Conservation (phyloP, 1,140 invertebrate species). For the Protaetia brevitarsis region DNA sequence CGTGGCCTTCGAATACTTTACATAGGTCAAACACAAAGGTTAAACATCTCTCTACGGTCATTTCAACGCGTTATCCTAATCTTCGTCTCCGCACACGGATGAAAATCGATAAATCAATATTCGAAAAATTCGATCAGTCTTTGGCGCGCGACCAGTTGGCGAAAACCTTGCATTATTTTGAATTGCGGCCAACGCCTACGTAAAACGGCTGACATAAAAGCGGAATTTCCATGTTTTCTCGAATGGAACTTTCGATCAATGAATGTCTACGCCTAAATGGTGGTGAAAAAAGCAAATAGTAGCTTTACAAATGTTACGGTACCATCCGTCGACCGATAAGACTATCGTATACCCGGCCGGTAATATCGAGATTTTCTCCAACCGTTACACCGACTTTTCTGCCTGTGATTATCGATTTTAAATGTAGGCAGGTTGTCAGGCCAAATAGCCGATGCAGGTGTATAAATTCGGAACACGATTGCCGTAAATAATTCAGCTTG, state of each 20-base stretch:
- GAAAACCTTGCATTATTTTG: not conserved
- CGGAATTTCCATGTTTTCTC: conserved; percentile 7
- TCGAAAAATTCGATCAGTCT: not conserved
- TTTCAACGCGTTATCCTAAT: not conserved
- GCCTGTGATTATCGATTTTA: conserved; percentile 3
- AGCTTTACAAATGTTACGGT: not conserved
- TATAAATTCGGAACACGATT: not conserved
- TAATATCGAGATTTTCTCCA: not conserved
- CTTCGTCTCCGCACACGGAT: not conserved
- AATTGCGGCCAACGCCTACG: conserved; percentile 5
- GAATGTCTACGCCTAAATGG: not conserved
- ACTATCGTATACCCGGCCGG: not conserved
- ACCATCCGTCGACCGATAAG: not conserved
- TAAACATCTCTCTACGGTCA: not conserved
- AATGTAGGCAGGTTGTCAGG: not conserved
- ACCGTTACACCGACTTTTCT: not conserved
- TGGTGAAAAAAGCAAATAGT: not conserved
- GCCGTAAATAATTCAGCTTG: not conserved
- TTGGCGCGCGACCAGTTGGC: not conserved
- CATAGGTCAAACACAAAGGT: not conserved
- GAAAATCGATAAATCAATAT: not conserved
- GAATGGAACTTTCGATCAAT: not conserved
- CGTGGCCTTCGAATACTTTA: not conserved
- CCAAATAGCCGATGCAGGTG: not conserved
- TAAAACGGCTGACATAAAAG: not conserved